Base-by-base conservation (phyloP, 2,888 invertebrate genomes). In the Drosophila seclusa region DNA sequence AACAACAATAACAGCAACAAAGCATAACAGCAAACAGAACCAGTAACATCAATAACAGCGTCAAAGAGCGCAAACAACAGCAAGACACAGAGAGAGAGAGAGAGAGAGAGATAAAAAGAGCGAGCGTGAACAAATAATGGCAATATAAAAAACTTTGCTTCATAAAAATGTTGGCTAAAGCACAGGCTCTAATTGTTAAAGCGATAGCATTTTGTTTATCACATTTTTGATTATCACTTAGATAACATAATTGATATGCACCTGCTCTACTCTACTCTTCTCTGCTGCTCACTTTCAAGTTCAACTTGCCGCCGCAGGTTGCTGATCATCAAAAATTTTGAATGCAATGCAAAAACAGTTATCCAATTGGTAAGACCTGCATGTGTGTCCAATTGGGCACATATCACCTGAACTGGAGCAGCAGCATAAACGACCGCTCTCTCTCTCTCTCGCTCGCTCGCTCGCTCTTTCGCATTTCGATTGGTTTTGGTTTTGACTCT, bases 201-300 rank as follows among this genome's bases (percentile, higher is more conserved):
- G 50, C 45, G 71, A 45, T 63, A 63, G 54, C 58, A 63, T 64
- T 53, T 76, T 64, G 34, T 66, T 66, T 62, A 76, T 36, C 63
- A 52, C 55, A 55, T 59, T 76, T 62, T 31, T 63, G 75, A 78
- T 76, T 64, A 78, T 64, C 53, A 63, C 62, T 64, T 68, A 68
- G 75, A 76, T 78, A 78, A 70, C 58, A 76, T 34, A 27, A 18
- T 42, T 48, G 49, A 21, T 59, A 52, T n/a, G 50, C 36, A 45
- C 40, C 69, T 52, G 40, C 11, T 50, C 50, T 16, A 2, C 21
- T 42, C 21, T 42, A 2, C 27, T 29, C 21, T 49, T 18, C 49
- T 49, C 49, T 27, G 27, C n/a, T 29, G 29, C n/a, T 40, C 38
- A 27, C 24, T 27, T 70, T 69, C 69, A 70, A 70, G 70, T 69